Evolutionary conservation across 2,888 invertebrate species (phyloP).

Genomic region (Euplexia lucipara): DNA sequence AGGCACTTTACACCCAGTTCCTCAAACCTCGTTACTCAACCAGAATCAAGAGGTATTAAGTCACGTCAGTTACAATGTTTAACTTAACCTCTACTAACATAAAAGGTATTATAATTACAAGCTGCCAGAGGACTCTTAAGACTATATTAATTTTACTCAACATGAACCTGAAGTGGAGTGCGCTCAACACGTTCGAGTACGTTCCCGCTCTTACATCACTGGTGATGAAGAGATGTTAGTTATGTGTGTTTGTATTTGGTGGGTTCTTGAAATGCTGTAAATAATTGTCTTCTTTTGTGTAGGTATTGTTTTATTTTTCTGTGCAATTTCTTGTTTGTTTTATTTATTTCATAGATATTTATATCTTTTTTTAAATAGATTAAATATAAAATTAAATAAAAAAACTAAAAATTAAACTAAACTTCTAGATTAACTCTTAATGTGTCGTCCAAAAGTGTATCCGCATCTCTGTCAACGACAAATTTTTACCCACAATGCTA

Average conservation of each 20-base stretch:
- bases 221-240: constrained; percentile 10
- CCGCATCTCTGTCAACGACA: too few relatives aligned
- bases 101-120: constrained; percentile 22
- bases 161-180: constrained; percentile 36
- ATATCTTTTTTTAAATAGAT: too few relatives aligned
- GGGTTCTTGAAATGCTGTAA: background rate
- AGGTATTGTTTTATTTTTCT: too few relatives aligned
- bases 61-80: constrained; percentile 4
- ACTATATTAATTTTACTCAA: constrained; percentile 44
- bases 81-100: background rate
- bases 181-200: constrained; percentile 30
- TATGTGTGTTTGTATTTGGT: constrained; percentile 4
- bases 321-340: too few relatives aligned
- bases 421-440: too few relatives aligned
- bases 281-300: background rate
- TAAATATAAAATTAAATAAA: too few relatives aligned
- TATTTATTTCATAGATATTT: too few relatives aligned
- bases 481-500: too few relatives aligned
- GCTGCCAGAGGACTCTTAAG: constrained; percentile 2
- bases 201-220: constrained; percentile 22
- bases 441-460: too few relatives aligned
- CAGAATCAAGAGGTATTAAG: background rate
- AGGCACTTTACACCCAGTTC: too few relatives aligned
- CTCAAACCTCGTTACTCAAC: too few relatives aligned
- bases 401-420: too few relatives aligned